These are phyloP conservation scores for Upupa epops DNA, from an alignment of 2,113 vertebrate genomes.

Conservation along the genomic window DNA sequence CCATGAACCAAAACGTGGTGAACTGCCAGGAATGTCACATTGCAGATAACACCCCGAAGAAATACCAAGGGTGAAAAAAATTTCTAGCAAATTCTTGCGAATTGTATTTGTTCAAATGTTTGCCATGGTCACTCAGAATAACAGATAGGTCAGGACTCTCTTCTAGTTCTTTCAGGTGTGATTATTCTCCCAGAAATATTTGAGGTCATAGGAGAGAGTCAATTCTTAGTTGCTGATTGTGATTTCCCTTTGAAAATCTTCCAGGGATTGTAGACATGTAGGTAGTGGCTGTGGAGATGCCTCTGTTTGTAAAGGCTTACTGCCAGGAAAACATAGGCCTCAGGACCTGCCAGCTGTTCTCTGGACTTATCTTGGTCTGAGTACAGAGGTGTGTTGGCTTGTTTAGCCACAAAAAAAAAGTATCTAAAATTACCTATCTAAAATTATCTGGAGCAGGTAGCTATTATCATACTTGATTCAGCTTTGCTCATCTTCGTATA, in stretches of 20 bases:
- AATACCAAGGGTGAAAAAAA: background rate
- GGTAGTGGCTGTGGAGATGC: background rate
- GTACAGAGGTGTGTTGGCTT: background rate
- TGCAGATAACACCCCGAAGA: background rate
- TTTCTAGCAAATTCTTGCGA: background rate
- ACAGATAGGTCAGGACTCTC: background rate
- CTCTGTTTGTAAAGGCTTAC: background rate
- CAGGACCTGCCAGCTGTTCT: background rate
- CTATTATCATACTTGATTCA: background rate
- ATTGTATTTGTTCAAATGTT: background rate
- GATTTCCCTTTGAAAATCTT: background rate
- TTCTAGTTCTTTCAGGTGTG: background rate
- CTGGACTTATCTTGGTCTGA: background rate
- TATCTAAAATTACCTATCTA: too few relatives aligned
- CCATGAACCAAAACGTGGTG: accelerated
- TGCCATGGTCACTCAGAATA: background rate
- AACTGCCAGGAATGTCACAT: background rate
- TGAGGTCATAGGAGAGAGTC: background rate
- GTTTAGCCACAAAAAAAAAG: background rate
- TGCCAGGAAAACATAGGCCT: background rate
- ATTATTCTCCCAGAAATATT: background rate
- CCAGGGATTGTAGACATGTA: accelerated
- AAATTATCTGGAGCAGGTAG: too few relatives aligned
- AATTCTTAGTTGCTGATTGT: background rate
- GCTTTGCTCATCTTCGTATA: background rate